Percentiles rank a stretch among this genome's conserved stretches.
Evolutionary conservation across 2,888 invertebrate species (phyloP).

Genomic region (Lithophane socia): DNA sequence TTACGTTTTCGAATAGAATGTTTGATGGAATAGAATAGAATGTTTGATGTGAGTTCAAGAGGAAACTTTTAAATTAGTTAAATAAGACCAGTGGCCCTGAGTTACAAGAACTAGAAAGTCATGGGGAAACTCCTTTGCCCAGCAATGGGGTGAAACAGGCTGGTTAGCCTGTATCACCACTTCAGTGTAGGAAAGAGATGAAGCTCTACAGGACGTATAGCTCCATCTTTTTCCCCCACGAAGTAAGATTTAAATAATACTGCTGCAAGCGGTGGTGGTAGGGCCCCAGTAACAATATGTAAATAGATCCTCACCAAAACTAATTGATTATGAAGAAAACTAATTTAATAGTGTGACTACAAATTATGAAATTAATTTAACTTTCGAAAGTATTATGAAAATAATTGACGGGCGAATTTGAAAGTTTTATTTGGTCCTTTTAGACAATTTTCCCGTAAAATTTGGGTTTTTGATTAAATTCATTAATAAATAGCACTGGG

Average conservation of each 20-base stretch:
- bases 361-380: conserved; percentile 15
- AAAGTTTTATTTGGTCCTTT: not conserved
- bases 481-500: conserved; percentile 1
- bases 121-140: not conserved
- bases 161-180: too few relatives aligned
- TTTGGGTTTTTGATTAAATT: conserved; percentile 6
- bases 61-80: not conserved
- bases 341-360: conserved; percentile 8
- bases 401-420: not conserved
- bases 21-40: too few relatives aligned
- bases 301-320: not conserved
- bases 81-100: not conserved
- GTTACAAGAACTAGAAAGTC: not conserved
- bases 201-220: too few relatives aligned
- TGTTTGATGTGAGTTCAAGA: not conserved
- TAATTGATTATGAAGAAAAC: not conserved
- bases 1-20: not conserved
- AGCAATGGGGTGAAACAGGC: not conserved
- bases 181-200: too few relatives aligned
- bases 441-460: too few relatives aligned
- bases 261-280: too few relatives aligned
- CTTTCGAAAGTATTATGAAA: conserved; percentile 3
- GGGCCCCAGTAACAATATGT: not conserved
- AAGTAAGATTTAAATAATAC: too few relatives aligned
- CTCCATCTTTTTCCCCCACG: too few relatives aligned